These are phyloP conservation scores for cattle (Bos taurus) DNA, from an alignment of 2,113 vertebrate species.

Conservation along the genomic window ARS-UCD2.0 NC_037350.1:41249501-41250000, in stretches of 20 bases:
- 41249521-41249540: background rate
- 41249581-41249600: background rate
- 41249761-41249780: too few relatives aligned
- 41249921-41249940: background rate
- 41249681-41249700: too few relatives aligned
- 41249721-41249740: rapidly evolving
- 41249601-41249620: background rate
- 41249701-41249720: too few relatives aligned
- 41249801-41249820: too few relatives aligned
- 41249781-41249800: too few relatives aligned
- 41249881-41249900: background rate
- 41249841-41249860: too few relatives aligned
- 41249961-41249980: background rate
- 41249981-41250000: background rate
- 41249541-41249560: conserved; percentile 24
- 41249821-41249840: too few relatives aligned
- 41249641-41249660: background rate
- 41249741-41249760: too few relatives aligned
- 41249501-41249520: background rate
- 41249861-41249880: too few relatives aligned
- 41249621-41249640: background rate
- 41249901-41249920: background rate
- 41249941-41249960: background rate
- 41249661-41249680: background rate
- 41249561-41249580: background rate